These are phyloP conservation scores for Atta texana DNA, from an alignment of 1,140 invertebrate genomes.

Conservation along the genomic window DNA sequence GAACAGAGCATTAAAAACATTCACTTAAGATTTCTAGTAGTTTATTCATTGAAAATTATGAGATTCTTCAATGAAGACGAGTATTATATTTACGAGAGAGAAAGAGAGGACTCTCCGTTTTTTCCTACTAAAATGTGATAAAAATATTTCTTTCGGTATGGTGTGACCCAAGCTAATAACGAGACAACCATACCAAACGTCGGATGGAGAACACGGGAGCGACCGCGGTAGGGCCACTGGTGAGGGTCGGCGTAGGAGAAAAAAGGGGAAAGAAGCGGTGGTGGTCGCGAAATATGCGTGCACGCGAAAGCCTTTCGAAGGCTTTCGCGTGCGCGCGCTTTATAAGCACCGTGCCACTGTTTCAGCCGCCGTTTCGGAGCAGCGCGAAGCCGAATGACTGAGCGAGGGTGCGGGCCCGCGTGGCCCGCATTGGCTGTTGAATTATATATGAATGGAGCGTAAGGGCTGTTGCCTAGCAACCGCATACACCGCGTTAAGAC, in stretches of 20 bases:
- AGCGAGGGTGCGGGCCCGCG: constrained; percentile 83
- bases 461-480: constrained; percentile 87
- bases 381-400: constrained; percentile 76
- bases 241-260: constrained; percentile 21
- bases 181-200: constrained; percentile 14
- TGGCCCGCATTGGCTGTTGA: constrained; percentile 86
- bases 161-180: constrained; percentile 21
- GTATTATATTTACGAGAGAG: neutral
- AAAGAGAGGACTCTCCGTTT: neutral
- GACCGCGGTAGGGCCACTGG: neutral
- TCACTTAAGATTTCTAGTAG: neutral
- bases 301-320: constrained; percentile 41
- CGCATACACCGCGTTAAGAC: constrained; percentile 85
- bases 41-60: neutral
- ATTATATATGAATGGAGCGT: constrained; percentile 87
- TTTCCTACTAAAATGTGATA: neutral
- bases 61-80: neutral
- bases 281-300: constrained; percentile 70
- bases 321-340: constrained; percentile 64
- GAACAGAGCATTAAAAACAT: neutral
- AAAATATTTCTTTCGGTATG: constrained; percentile 30
- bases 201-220: neutral
- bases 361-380: constrained; percentile 80
- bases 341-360: constrained; percentile 71
- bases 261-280: constrained; percentile 57